These are phyloP conservation scores for Rhyacophila evoluta DNA, from an alignment of 2,888 invertebrate species.

Conservation along the genomic window DNA sequence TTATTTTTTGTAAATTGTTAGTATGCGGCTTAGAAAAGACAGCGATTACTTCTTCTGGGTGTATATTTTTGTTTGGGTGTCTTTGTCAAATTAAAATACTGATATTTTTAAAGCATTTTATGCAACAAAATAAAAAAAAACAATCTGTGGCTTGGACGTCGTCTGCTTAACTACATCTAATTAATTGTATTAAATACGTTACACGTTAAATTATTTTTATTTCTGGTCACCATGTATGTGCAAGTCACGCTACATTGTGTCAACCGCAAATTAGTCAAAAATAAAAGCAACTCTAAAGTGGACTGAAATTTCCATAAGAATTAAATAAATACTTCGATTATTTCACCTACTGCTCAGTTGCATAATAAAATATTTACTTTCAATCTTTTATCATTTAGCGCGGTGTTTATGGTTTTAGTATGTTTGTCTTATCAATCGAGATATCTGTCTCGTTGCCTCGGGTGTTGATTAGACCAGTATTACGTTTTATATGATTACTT, in stretches of 20 bases:
- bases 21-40: too few species aligned
- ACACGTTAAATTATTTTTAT: not conserved
- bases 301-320: constrained; percentile 22
- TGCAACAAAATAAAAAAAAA: too few species aligned
- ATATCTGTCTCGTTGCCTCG: not conserved
- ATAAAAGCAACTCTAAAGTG: not conserved
- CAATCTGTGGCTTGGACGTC: not conserved
- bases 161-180: too few species aligned
- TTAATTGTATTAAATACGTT: not conserved
- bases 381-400: not conserved
- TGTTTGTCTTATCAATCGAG: not conserved
- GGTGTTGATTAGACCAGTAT: not conserved
- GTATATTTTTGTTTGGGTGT: too few species aligned
- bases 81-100: too few species aligned
- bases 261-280: constrained; percentile 2
- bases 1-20: too few species aligned
- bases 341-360: not conserved
- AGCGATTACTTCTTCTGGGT: too few species aligned
- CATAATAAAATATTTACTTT: not conserved
- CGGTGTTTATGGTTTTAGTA: not conserved
- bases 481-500: too few species aligned
- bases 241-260: not conserved
- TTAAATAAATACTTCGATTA: constrained; percentile 9
- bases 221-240: not conserved
- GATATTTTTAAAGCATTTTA: too few species aligned